Base-by-base conservation (phyloP, 2,797 vertebrate genomes). In the Threskiornis aethiopicus region DNA sequence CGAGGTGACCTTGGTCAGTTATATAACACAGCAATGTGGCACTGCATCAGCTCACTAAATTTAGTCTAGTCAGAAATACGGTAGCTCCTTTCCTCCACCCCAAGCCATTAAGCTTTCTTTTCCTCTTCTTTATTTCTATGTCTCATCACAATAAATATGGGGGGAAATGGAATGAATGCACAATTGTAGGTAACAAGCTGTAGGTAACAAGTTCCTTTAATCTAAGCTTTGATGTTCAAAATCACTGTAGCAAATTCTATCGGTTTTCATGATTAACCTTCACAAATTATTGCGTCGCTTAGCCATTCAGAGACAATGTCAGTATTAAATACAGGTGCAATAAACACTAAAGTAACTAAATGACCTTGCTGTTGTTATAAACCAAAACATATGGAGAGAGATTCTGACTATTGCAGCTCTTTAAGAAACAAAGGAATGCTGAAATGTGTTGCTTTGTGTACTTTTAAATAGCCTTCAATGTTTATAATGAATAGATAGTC, bases 71-170 rank as follows among this genome's bases (percentile, higher is more conserved):
- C 61, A 82, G 83, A 96, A 96, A 87, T 66, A 66, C 2, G 0
- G 37, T 12, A 64, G 29, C 16, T 76, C 29, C 52, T 67, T 84
- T 84, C 54, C 33, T 95, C 35, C 47, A 81, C 44, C 41, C 20
- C 35, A 51, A 92, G 37, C 44, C 58, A 84, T 87, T 90, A 85
- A 67, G 29, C 16, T 93, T 89, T 69, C 46, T 95, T 92, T 88
- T 81, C 21, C 33, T 73, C 35, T 82, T 72, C 35, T 95, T 86
- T 94, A 55, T 89, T 96, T 97, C 89, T 81, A 4, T 73, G n/a
- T 71, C 61, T 90, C 47, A 65, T 75, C 39, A 37, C 31, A 85
- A 80, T 58, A 91, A 87, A 81, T 92, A 86, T 13, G 8, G 28
- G 44, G 28, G 22, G 21, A 90, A 75, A 88, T 21, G 1, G 62